Evolutionary conservation across 1,140 invertebrate genomes (phyloP).

Genomic region (Pseudoatta argentina): DNA sequence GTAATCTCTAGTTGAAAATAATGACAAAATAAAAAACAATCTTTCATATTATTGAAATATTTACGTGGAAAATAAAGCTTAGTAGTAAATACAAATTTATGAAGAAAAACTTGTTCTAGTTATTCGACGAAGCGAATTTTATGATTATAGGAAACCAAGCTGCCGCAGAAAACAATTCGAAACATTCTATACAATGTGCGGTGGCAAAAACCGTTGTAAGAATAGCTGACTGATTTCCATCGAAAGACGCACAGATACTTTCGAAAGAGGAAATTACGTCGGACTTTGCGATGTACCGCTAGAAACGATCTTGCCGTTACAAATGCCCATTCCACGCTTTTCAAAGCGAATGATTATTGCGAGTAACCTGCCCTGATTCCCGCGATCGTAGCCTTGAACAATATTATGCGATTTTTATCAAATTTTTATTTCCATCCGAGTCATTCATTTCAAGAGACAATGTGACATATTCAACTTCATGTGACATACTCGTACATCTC

Average conservation of each 20-base stretch:
- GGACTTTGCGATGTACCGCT: constrained; percentile 55
- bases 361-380: constrained; percentile 57
- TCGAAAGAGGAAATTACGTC: constrained; percentile 30
- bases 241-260: constrained; percentile 42
- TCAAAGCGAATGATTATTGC: constrained; percentile 67
- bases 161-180: constrained; percentile 16
- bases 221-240: constrained; percentile 23
- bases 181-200: constrained; percentile 11
- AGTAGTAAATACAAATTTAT: not conserved
- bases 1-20: constrained; percentile 7
- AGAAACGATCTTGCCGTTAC: constrained; percentile 47
- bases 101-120: not conserved
- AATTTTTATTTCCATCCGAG: constrained; percentile 9
- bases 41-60: not conserved
- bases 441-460: not conserved
- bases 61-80: not conserved
- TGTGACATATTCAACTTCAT: not conserved
- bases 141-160: constrained; percentile 4
- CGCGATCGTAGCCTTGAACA: constrained; percentile 49
- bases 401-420: constrained; percentile 50
- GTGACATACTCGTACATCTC: not conserved
- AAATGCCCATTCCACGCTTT: constrained; percentile 59
- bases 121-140: constrained; percentile 9
- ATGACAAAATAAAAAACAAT: not conserved
- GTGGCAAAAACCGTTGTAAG: constrained; percentile 20